Conservation (phyloP, 2,797 vertebrate genomes). For the Pseudotriccus pelzelni region DNA sequence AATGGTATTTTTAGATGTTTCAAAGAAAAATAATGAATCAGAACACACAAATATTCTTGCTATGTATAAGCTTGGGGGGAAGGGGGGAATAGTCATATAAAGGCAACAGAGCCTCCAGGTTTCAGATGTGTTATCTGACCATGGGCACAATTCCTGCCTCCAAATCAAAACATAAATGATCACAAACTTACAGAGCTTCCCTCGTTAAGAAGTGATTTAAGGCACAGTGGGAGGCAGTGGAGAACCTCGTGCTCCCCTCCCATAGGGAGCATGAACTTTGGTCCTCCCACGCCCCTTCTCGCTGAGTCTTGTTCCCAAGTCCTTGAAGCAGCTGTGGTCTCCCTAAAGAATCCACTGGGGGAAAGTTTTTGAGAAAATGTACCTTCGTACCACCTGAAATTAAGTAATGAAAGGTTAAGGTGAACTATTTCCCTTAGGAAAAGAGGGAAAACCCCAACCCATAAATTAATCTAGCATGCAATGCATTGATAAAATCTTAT, state of each 20-base stretch:
- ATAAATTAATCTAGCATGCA: fast-evolving
- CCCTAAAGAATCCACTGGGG: neutral
- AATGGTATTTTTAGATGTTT: constrained; percentile 61
- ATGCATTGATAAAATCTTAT: neutral
- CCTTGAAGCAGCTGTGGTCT: neutral
- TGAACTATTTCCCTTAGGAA: neutral
- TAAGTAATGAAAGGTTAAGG: neutral
- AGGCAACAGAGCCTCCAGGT: neutral
- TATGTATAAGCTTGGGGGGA: constrained; percentile 31
- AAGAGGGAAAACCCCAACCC: fast-evolving
- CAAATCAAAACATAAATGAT: neutral
- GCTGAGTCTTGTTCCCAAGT: neutral
- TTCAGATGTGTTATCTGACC: neutral
- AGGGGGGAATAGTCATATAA: neutral
- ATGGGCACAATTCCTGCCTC: neutral
- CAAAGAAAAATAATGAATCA: constrained; percentile 54
- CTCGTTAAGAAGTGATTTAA: neutral
- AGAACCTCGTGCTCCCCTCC: neutral
- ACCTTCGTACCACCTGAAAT: neutral
- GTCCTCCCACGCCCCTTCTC: neutral
- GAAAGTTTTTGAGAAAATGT: neutral
- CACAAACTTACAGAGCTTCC: neutral
- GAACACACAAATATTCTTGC: constrained; percentile 62
- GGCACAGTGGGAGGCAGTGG: fast-evolving
- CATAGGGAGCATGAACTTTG: neutral